A percentile compares a stretch with the other conserved stretches of the same genome.
These are phyloP conservation scores for Gymnocypris eckloni DNA, from an alignment of 2,797 vertebrate genomes.

Conservation along the genomic window DNA sequence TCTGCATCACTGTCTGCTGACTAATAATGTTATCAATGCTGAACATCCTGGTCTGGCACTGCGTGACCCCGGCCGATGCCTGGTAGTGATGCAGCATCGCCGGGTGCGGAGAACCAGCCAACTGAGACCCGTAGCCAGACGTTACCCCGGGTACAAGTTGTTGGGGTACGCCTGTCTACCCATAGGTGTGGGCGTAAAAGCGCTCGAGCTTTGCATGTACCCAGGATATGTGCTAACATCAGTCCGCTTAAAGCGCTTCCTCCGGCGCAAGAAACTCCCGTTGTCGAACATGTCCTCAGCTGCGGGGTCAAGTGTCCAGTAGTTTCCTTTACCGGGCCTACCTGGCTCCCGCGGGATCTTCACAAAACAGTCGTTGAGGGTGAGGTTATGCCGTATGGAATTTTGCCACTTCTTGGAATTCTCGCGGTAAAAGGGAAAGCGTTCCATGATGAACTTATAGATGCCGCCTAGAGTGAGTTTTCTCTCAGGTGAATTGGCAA, in stretches of 20 bases:
- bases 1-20: constrained; percentile 83
- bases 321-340: constrained; percentile 91
- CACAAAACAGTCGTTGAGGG: constrained; percentile 91
- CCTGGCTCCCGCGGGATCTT: constrained; percentile 94
- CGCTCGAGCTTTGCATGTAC: constrained; percentile 85
- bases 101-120: constrained; percentile 77
- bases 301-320: constrained; percentile 92
- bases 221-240: constrained; percentile 90
- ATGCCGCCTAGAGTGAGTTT: constrained; percentile 95
- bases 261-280: constrained; percentile 85
- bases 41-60: constrained; percentile 88
- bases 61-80: constrained; percentile 72
- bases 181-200: constrained; percentile 84
- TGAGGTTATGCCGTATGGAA: constrained; percentile 90
- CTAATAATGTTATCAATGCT: constrained; percentile 93
- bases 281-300: constrained; percentile 96
- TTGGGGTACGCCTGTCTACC: constrained; percentile 78
- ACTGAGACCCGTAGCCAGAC: constrained; percentile 78
- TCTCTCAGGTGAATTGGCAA: constrained; percentile 93
- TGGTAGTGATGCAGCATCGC: constrained; percentile 85
- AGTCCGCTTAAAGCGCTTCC: constrained; percentile 89
- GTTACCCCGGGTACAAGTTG: constrained; percentile 77
- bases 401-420: constrained; percentile 96
- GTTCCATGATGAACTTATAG: constrained; percentile 97
- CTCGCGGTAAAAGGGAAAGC: constrained; percentile 96